Evolutionary conservation across 92 coral and sea anemone genomes (phyloP).

Genomic region (Siderastrea radians): DNA sequence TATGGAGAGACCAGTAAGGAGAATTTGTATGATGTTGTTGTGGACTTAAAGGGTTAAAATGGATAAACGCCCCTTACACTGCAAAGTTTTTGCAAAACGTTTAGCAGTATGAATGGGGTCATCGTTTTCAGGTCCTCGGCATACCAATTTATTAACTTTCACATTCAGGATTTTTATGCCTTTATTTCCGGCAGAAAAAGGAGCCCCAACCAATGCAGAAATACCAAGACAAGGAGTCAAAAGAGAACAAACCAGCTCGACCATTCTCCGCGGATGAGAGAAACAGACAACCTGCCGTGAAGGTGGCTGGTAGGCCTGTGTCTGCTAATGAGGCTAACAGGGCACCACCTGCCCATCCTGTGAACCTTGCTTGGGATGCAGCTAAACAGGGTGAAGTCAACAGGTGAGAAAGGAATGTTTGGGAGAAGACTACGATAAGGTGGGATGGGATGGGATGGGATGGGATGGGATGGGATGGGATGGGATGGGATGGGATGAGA

Average conservation of each 20-base stretch:
- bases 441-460: background rate
- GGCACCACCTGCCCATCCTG: slow-evolving; percentile 66
- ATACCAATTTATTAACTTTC: no score
- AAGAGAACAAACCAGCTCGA: slow-evolving; percentile 68
- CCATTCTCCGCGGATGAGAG: slow-evolving; percentile 75
- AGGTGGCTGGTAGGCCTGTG: slow-evolving; percentile 78
- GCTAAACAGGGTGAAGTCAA: slow-evolving; percentile 91
- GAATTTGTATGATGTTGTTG: no score
- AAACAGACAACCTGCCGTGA: slow-evolving; percentile 49
- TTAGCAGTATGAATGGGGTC: no score
- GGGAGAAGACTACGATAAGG: no score
- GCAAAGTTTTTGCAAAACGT: no score
- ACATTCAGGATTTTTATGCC: background rate
- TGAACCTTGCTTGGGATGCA: slow-evolving; percentile 93
- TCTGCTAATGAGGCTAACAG: slow-evolving; percentile 86
- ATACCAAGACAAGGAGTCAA: slow-evolving; percentile 78
- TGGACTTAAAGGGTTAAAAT: no score
- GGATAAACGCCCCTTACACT: no score
- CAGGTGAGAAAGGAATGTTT: slow-evolving; percentile 56
- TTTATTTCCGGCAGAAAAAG: slow-evolving; percentile 66
- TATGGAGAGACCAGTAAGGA: no score
- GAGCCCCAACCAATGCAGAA: slow-evolving; percentile 90
- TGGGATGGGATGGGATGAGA: slow-evolving; percentile 14
- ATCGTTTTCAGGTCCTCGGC: no score
- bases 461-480: slow-evolving; percentile 15